phyloP scores from a whole-genome alignment of 2,888 invertebrate genomes.

The Diarsia mendica region DNA sequence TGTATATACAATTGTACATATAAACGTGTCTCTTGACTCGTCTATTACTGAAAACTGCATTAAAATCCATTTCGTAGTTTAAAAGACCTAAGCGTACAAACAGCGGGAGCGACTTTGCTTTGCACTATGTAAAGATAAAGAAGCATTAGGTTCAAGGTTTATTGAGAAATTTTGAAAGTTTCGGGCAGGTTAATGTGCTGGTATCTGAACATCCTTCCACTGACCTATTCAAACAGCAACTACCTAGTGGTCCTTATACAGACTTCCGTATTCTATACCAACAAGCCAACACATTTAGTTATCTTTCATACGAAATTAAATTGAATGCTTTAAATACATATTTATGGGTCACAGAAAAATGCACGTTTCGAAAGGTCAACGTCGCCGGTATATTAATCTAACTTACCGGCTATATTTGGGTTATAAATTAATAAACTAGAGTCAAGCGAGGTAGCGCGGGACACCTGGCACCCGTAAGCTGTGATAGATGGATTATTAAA shows the following conservation, averaged over 20 bases:
- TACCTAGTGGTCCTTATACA: not conserved
- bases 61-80: too few relatives aligned
- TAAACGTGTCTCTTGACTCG: too few relatives aligned
- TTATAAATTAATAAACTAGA: slow-evolving; percentile 51
- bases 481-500: slow-evolving; percentile 44
- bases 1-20: too few relatives aligned
- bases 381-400: slow-evolving; percentile 32
- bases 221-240: slow-evolving; percentile 23
- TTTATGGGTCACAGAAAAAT: slow-evolving; percentile 17
- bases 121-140: too few relatives aligned
- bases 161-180: too few relatives aligned
- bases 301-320: slow-evolving; percentile 29
- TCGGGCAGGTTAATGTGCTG: too few relatives aligned
- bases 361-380: slow-evolving; percentile 48
- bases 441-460: slow-evolving; percentile 18
- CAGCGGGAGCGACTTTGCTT: too few relatives aligned
- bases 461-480: slow-evolving; percentile 36
- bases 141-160: too few relatives aligned
- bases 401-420: slow-evolving; percentile 38
- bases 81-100: too few relatives aligned
- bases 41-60: too few relatives aligned
- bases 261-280: slow-evolving; percentile 19
- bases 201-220: slow-evolving; percentile 14
- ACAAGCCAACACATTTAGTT: slow-evolving; percentile 10
- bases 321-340: slow-evolving; percentile 29